phyloP scores from a whole-genome alignment of 2,113 vertebrate species.

The Cyphomyrus plagiostoma region DNA sequence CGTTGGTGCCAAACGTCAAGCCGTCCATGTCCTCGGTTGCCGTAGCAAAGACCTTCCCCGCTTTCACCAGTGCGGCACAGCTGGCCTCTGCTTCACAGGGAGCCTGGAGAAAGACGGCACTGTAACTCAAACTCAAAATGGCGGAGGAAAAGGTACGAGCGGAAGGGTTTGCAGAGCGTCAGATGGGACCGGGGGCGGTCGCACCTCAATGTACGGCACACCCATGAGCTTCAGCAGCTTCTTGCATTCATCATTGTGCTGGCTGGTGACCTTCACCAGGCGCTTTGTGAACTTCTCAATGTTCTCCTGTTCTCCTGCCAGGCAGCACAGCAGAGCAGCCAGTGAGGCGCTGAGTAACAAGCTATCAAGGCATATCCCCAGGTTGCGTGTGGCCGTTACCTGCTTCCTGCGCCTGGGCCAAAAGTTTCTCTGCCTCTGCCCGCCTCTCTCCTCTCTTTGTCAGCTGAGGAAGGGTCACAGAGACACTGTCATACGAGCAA shows the following conservation, averaged over 20 bases:
- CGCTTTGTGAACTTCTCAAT: slow-evolving; percentile 89
- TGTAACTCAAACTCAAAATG: background rate
- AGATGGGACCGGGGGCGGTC: background rate
- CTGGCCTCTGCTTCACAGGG: slow-evolving; percentile 92
- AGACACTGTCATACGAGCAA: background rate
- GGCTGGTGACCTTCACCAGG: slow-evolving; percentile 87
- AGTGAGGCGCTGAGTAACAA: background rate
- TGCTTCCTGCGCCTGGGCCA: slow-evolving; percentile 79
- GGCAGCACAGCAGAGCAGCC: background rate
- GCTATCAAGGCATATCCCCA: no score
- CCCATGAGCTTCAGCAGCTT: slow-evolving; percentile 84
- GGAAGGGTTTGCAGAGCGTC: background rate
- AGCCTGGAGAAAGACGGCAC: slow-evolving; percentile 48
- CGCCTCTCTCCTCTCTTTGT: slow-evolving; percentile 82
- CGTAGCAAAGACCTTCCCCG: slow-evolving; percentile 82
- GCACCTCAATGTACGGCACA: slow-evolving; percentile 79
- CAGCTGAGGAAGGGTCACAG: slow-evolving; percentile 44
- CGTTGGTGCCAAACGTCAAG: slow-evolving; percentile 84
- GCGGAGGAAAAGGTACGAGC: background rate
- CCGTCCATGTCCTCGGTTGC: slow-evolving; percentile 97
- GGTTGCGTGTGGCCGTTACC: slow-evolving; percentile 43
- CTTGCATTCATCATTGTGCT: slow-evolving; percentile 91
- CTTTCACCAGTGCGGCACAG: slow-evolving; percentile 76
- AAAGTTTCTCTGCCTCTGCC: slow-evolving; percentile 81
- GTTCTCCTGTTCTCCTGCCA: slow-evolving; percentile 69